Evolutionary conservation across 2,113 vertebrate species (phyloP).

Genomic region (Gyps fulvus): DNA sequence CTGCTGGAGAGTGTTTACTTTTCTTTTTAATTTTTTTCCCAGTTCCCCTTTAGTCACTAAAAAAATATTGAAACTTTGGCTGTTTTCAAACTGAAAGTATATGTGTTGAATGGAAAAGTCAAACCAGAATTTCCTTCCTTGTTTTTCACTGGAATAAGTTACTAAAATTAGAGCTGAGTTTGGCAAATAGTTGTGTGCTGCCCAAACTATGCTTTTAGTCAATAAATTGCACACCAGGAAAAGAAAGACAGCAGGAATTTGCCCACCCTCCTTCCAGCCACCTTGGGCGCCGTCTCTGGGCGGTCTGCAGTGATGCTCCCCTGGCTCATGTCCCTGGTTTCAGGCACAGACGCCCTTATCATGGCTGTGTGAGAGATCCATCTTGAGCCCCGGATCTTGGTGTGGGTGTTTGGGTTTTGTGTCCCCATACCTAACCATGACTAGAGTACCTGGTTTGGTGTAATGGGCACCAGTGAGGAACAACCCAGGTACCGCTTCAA

Average conservation of each 20-base stretch:
- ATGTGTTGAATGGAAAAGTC: neutral
- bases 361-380: neutral
- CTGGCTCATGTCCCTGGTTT: neutral
- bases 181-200: neutral
- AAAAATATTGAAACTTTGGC: neutral
- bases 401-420: neutral
- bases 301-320: rapidly evolving
- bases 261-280: rapidly evolving
- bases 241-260: neutral
- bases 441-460: neutral
- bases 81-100: neutral
- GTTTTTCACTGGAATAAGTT: neutral
- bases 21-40: neutral
- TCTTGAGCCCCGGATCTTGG: rapidly evolving
- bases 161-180: neutral
- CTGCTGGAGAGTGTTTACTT: neutral
- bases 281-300: rapidly evolving
- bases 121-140: neutral
- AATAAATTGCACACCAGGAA: neutral
- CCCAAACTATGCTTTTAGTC: neutral
- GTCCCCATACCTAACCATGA: neutral
- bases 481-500: neutral
- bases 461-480: neutral
- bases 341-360: rapidly evolving
- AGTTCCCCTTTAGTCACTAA: neutral